A percentile compares a stretch with the other conserved stretches of the same genome.
Evolutionary conservation across 2,888 invertebrate species (phyloP).

Genomic region (Sphaerophoria rueppellii): DNA sequence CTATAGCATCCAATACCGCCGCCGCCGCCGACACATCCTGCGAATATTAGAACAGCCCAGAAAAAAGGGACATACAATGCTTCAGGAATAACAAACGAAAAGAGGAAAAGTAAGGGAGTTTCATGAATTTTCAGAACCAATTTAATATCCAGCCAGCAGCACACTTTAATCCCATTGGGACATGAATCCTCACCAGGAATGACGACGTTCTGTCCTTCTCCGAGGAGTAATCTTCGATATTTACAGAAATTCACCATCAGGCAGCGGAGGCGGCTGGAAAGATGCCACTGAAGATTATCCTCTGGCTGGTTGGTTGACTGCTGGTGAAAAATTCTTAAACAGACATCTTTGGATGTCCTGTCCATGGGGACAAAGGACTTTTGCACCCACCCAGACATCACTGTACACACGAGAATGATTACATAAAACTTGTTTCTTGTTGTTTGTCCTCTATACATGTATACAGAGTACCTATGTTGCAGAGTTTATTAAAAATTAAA

Average conservation of each 20-base stretch:
- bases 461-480: constrained; percentile 3
- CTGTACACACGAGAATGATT: constrained; percentile 48
- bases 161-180: constrained; percentile 55
- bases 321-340: constrained; percentile 44
- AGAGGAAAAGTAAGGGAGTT: background rate
- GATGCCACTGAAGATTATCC: constrained; percentile 70
- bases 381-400: constrained; percentile 34
- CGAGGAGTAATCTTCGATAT: constrained; percentile 65
- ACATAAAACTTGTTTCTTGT: constrained; percentile 21
- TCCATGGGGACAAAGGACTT: constrained; percentile 58
- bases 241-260: constrained; percentile 45
- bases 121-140: background rate
- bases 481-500: constrained; percentile 71
- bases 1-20: background rate
- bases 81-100: background rate
- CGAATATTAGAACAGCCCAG: constrained; percentile 62
- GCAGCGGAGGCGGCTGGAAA: background rate
- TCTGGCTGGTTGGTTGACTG: constrained; percentile 48
- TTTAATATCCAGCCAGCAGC: constrained; percentile 1
- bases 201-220: constrained; percentile 31
- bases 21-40: background rate
- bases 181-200: constrained; percentile 29
- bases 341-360: constrained; percentile 28
- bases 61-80: constrained; percentile 50
- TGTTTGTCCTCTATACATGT: constrained; percentile 19